phyloP scores from a whole-genome alignment of 2,888 invertebrate genomes.

The Mythimna pallens region DNA sequence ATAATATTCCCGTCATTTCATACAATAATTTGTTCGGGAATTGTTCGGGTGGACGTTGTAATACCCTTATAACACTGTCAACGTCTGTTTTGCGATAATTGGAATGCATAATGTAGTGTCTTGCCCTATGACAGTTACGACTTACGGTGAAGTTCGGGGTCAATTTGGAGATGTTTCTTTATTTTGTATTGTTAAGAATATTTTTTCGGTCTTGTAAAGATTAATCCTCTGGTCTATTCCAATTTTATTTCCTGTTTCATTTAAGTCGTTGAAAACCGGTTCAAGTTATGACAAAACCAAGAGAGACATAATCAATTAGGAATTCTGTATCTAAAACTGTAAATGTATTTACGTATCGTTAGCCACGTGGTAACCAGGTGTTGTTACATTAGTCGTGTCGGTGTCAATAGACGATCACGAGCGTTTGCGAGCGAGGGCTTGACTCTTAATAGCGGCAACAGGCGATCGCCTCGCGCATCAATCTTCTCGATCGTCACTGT shows the following conservation, averaged over 20 bases:
- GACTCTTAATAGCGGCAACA: constrained; percentile 78
- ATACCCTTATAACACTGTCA: constrained; percentile 58
- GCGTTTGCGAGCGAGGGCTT: constrained; percentile 67
- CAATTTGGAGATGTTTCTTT: constrained; percentile 24
- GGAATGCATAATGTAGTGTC: constrained; percentile 64
- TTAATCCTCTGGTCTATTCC: background rate
- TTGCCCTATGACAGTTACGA: constrained; percentile 56
- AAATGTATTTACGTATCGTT: constrained; percentile 52
- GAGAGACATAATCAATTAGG: constrained; percentile 27
- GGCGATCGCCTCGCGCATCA: constrained; percentile 77
- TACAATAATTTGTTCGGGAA: constrained; percentile 80
- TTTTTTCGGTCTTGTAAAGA: constrained; percentile 6
- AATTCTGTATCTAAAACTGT: constrained; percentile 44
- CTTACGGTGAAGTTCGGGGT: constrained; percentile 40
- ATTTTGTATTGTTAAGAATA: constrained; percentile 11
- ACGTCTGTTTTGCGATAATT: constrained; percentile 66
- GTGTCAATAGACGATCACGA: constrained; percentile 71
- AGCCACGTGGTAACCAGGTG: constrained; percentile 59
- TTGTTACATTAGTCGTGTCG: constrained; percentile 59
- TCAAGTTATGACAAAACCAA: constrained; percentile 1
- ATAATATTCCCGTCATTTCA: constrained; percentile 85
- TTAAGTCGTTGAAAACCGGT: constrained; percentile 3
- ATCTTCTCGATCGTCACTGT: constrained; percentile 86
- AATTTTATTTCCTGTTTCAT: constrained; percentile 6
- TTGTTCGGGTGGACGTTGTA: constrained; percentile 71